Conservation (phyloP, 2,113 vertebrate genomes). For the Andinoacara biseriatus region DNA sequence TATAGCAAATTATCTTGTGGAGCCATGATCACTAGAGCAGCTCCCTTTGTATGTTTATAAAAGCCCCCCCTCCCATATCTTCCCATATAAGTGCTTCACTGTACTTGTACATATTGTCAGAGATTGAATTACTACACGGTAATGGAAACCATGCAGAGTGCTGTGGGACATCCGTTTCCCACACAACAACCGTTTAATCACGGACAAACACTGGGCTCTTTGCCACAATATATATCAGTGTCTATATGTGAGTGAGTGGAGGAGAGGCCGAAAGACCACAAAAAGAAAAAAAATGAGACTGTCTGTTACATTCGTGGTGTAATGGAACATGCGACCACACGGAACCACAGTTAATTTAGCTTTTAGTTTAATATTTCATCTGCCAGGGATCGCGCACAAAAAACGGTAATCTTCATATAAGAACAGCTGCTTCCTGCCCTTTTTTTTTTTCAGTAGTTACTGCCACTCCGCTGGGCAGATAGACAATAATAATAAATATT, state of each 20-base stretch:
- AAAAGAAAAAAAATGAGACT: constrained; percentile 1
- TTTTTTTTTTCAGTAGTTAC: neutral
- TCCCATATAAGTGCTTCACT: constrained; percentile 61
- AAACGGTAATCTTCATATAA: neutral
- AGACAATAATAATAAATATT: neutral
- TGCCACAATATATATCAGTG: constrained; percentile 53
- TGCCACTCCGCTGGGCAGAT: neutral
- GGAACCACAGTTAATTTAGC: neutral
- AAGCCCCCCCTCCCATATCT: neutral
- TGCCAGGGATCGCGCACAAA: neutral
- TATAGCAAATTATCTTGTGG: neutral
- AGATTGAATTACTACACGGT: constrained; percentile 68
- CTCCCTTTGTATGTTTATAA: constrained; percentile 42
- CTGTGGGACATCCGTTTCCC: constrained; percentile 79
- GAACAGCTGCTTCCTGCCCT: neutral
- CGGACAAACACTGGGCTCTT: constrained; percentile 58
- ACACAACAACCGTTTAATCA: constrained; percentile 79
- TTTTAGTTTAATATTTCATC: neutral
- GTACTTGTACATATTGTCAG: constrained; percentile 52
- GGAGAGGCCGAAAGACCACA: constrained; percentile 28
- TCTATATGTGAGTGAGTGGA: constrained; percentile 49
- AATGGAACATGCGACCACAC: neutral
- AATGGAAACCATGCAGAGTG: constrained; percentile 78
- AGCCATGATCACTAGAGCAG: constrained; percentile 17
- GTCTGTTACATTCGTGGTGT: neutral